phyloP scores from a whole-genome alignment of 2,888 invertebrate species.

The Molorchus minor region DNA sequence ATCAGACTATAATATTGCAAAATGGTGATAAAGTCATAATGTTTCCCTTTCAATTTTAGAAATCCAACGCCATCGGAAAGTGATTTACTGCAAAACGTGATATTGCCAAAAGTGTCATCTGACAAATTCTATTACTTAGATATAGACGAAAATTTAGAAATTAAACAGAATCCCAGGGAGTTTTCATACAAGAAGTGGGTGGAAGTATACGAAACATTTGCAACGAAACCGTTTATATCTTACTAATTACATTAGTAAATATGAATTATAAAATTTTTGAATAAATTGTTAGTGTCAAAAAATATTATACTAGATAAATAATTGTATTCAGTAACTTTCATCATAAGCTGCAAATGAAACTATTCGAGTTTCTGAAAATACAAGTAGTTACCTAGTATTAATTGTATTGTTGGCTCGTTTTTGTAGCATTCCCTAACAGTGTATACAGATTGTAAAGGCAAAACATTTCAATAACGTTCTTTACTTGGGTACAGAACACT shows the following conservation, averaged over 20 bases:
- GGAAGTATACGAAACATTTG: conserved; percentile 30
- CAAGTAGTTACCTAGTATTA: too few relatives aligned
- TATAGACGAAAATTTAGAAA: conserved; percentile 25
- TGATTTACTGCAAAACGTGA: conserved; percentile 27
- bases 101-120: conserved; percentile 25
- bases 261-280: background rate
- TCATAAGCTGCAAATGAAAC: too few relatives aligned
- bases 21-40: background rate
- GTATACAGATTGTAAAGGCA: too few relatives aligned
- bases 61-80: conserved; percentile 30
- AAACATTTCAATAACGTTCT: too few relatives aligned
- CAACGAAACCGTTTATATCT: conserved; percentile 7
- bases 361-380: too few relatives aligned
- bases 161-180: conserved; percentile 28
- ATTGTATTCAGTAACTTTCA: background rate
- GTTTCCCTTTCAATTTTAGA: conserved; percentile 20
- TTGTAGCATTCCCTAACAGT: too few relatives aligned
- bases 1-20: background rate
- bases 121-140: conserved; percentile 24
- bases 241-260: conserved; percentile 9
- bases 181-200: conserved; percentile 34
- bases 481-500: too few relatives aligned
- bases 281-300: background rate
- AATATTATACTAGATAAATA: background rate
- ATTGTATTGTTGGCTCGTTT: too few relatives aligned